phyloP scores from a whole-genome alignment of 1,140 invertebrate genomes.

The Rhysida immarginata region DNA sequence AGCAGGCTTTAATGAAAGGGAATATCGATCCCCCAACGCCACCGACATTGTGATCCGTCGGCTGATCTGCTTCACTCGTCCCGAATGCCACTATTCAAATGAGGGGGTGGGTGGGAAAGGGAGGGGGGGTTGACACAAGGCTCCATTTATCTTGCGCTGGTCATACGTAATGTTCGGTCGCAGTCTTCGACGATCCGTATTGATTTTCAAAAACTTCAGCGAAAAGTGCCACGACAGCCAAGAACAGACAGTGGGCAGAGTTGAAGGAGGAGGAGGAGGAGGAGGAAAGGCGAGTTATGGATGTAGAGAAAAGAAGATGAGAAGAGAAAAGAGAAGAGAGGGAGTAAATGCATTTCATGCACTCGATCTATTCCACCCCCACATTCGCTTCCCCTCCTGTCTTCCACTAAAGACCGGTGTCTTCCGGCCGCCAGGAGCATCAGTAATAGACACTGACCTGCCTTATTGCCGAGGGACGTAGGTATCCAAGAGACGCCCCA shows the following conservation, averaged over 20 bases:
- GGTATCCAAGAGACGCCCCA: too few species aligned
- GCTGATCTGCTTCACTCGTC: not conserved
- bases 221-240: too few species aligned
- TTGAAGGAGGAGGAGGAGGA: not conserved
- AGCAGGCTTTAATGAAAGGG: not conserved
- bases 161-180: conserved; percentile 2
- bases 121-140: not conserved
- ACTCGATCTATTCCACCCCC: too few species aligned
- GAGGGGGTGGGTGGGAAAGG: too few species aligned
- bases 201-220: not conserved
- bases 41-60: not conserved
- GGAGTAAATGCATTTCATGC: too few species aligned
- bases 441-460: too few species aligned
- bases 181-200: not conserved
- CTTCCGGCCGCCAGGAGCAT: too few species aligned
- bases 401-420: too few species aligned
- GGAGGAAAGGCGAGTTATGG: not conserved
- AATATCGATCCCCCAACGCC: not conserved
- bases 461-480: too few species aligned
- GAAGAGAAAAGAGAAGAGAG: not conserved
- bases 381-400: too few species aligned
- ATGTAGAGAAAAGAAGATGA: not conserved
- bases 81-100: conserved; percentile 1
- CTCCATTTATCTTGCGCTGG: conserved; percentile 1
- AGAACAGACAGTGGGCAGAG: not conserved